Percentiles rank a stretch among this genome's conserved stretches.
Evolutionary conservation across 2,888 invertebrate species (phyloP).

Genomic region (Eupithecia abbreviata): DNA sequence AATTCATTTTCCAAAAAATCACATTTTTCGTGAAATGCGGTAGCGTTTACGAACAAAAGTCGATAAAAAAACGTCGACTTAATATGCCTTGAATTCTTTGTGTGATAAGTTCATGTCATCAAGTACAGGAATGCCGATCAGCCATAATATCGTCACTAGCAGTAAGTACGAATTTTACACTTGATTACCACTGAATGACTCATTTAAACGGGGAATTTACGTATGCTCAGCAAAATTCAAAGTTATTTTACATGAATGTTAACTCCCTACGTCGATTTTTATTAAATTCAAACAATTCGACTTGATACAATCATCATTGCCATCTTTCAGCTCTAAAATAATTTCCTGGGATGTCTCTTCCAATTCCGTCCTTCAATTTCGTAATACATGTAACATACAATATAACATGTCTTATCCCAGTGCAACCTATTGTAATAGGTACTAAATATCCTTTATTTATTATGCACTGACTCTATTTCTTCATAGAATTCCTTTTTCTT

Average conservation of each 20-base stretch:
- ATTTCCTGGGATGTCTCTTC: background rate
- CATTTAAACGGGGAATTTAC: conserved; percentile 45
- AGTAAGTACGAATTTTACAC: conserved; percentile 66
- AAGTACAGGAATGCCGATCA: conserved; percentile 77
- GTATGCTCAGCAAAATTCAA: conserved; percentile 15
- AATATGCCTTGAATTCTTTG: conserved; percentile 79
- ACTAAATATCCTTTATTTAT: background rate
- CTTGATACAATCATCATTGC: background rate
- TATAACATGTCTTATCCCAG: background rate
- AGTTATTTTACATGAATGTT: background rate
- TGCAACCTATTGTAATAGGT: background rate
- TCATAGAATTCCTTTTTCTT: background rate
- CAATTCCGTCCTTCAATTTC: too few relatives aligned
- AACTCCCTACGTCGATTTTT: background rate
- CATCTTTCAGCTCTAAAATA: background rate
- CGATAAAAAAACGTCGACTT: conserved; percentile 62
- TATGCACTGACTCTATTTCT: background rate
- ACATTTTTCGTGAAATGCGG: conserved; percentile 68
- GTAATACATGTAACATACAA: background rate
- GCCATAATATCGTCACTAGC: conserved; percentile 75
- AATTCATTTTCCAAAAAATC: conserved; percentile 54
- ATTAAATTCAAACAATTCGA: background rate
- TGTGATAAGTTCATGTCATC: conserved; percentile 62
- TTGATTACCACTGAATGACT: conserved; percentile 60
- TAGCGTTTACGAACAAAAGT: conserved; percentile 66